Evolutionary conservation across 2,113 vertebrate species (phyloP).

Genomic region (Pomatorhinus ruficollis): DNA sequence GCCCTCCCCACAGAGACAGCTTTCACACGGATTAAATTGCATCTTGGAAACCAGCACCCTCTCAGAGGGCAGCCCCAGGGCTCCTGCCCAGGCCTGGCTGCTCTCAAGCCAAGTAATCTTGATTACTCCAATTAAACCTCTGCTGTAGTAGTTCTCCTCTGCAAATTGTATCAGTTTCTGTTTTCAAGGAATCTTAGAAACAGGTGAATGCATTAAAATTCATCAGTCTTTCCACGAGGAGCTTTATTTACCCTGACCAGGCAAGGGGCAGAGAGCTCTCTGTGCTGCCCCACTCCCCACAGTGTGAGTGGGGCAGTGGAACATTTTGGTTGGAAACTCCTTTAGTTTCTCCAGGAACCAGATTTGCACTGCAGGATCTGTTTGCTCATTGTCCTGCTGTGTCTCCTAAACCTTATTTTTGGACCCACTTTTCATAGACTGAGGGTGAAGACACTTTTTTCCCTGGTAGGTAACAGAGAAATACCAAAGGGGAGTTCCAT

Average conservation of each 20-base stretch:
- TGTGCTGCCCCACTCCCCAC: neutral
- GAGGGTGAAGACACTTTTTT: neutral
- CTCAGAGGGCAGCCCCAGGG: neutral
- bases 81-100: neutral
- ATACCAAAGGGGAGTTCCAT: neutral
- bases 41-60: neutral
- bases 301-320: neutral
- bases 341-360: neutral
- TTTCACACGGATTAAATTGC: neutral
- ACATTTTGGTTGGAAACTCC: neutral
- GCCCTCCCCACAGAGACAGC: neutral
- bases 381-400: neutral
- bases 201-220: neutral
- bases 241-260: neutral
- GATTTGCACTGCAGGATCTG: neutral
- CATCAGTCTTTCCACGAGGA: neutral
- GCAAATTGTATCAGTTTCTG: neutral
- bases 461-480: neutral
- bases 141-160: neutral
- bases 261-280: neutral
- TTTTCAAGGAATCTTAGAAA: neutral
- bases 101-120: neutral
- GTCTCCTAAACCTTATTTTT: neutral
- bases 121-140: neutral
- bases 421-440: neutral